A percentile compares a stretch with the other conserved stretches of the same genome.
Evolutionary conservation across 2,797 vertebrate species (phyloP).

Genomic region (Pipistrellus pygmaeus): DNA sequence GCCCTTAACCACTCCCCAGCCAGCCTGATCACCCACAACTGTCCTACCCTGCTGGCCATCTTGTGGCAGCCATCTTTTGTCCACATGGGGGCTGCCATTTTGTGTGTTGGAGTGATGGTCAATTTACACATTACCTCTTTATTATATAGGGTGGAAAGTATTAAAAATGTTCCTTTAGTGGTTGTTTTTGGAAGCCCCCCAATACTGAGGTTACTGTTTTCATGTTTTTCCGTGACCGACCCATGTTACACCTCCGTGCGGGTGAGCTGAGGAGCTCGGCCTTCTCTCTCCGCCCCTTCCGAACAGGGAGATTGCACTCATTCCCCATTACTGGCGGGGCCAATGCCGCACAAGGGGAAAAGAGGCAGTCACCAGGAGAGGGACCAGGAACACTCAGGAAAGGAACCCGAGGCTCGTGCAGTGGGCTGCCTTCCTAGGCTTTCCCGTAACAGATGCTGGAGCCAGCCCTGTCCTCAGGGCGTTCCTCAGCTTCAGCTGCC

Average conservation of each 20-base stretch:
- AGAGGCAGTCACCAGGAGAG: too few relatives aligned
- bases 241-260: rapidly evolving
- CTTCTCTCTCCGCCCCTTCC: background rate
- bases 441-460: background rate
- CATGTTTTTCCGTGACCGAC: background rate
- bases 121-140: too few relatives aligned
- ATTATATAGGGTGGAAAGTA: background rate
- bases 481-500: rapidly evolving
- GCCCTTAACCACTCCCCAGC: too few relatives aligned
- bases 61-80: too few relatives aligned
- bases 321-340: background rate
- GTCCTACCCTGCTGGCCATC: too few relatives aligned
- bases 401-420: rapidly evolving
- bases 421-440: background rate
- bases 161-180: background rate
- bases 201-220: background rate
- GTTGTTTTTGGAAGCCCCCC: background rate
- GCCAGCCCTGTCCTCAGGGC: background rate
- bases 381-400: background rate
- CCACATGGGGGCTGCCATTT: too few relatives aligned
- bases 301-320: background rate
- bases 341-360: background rate
- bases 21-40: too few relatives aligned
- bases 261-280: background rate
- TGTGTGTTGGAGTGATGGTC: too few relatives aligned